These are phyloP conservation scores for Anoplopoma fimbria DNA, from an alignment of 2,113 vertebrate species.

Conservation along the genomic window DNA sequence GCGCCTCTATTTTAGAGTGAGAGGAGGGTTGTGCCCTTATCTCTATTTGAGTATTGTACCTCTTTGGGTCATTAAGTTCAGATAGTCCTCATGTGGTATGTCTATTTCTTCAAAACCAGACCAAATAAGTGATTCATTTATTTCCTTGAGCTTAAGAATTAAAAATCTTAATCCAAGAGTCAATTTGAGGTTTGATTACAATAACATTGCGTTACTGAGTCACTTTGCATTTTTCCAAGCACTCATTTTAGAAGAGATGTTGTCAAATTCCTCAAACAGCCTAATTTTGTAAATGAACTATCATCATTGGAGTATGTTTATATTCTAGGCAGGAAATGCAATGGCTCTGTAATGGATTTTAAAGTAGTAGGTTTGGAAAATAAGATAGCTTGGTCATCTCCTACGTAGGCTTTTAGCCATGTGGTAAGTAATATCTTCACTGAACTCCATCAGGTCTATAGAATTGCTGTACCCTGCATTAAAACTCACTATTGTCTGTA, in stretches of 20 bases:
- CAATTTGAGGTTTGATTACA: background rate
- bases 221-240: background rate
- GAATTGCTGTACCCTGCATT: constrained; percentile 55
- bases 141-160: background rate
- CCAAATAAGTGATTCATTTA: background rate
- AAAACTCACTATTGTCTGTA: constrained; percentile 48
- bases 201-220: background rate
- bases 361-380: constrained; percentile 51
- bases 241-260: background rate
- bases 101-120: background rate
- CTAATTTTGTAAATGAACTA: constrained; percentile 9
- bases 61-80: background rate
- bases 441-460: constrained; percentile 24
- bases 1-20: background rate
- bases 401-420: constrained; percentile 48
- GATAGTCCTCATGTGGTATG: background rate
- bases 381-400: constrained; percentile 11
- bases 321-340: constrained; percentile 41
- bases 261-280: background rate
- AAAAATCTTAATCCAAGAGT: background rate
- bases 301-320: constrained; percentile 12
- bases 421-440: constrained; percentile 31
- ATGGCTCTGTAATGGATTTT: constrained; percentile 57
- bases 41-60: background rate
- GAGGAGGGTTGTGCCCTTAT: background rate